Evolutionary conservation across 2,797 vertebrate species (phyloP).

Genomic region (Hypotaenidia philippensis): DNA sequence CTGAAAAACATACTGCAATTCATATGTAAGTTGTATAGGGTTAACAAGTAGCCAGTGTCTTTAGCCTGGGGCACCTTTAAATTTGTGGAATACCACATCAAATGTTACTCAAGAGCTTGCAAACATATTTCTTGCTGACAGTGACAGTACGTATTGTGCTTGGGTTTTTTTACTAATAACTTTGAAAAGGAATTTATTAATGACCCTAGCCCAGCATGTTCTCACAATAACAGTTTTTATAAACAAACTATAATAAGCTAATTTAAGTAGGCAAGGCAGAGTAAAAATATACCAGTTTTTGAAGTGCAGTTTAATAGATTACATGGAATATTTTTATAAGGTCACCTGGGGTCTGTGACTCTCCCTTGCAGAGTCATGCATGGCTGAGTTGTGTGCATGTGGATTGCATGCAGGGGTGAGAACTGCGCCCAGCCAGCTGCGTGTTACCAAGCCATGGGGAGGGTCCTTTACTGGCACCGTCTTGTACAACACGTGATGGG

Average conservation of each 20-base stretch:
- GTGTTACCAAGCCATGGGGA: too few species aligned
- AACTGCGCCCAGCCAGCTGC: neutral
- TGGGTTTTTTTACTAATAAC: neutral
- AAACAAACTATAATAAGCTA: neutral
- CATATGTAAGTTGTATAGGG: neutral
- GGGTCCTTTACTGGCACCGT: neutral
- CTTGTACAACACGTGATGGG: neutral
- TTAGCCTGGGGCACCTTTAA: neutral
- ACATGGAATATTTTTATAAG: neutral
- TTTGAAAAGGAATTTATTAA: neutral
- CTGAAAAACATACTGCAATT: neutral
- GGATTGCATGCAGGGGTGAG: neutral
- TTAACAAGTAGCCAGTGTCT: neutral
- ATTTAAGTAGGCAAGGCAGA: neutral
- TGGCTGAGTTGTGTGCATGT: neutral
- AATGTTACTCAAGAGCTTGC: neutral
- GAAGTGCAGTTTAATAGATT: neutral
- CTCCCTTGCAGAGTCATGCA: neutral
- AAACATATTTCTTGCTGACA: neutral
- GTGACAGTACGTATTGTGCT: neutral
- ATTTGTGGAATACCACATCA: neutral
- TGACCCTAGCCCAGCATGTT: neutral
- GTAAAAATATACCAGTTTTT: neutral
- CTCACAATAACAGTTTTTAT: neutral
- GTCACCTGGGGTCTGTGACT: fast-evolving